Evolutionary conservation across 2,797 vertebrate genomes (phyloP), one percentile per base, ranked within the genome.

Genomic region (Enteromius fasciolatus): DNA sequence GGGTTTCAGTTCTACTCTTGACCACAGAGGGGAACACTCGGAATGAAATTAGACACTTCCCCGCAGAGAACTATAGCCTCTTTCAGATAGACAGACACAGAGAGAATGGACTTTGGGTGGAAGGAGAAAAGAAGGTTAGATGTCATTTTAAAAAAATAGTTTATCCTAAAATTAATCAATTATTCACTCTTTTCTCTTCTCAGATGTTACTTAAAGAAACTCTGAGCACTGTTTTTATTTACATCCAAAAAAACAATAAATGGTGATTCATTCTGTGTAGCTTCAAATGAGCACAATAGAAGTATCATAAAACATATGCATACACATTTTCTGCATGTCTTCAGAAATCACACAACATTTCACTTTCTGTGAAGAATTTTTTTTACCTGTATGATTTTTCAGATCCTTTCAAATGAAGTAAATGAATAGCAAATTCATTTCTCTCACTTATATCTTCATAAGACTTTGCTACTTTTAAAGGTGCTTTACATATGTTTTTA

Each of bases 1-100:
- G 70, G 50, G 69, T 75, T 85, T 85, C 66, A 86, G 46, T 76
- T 82, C 86, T 83, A 73, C 87, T 86, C 80, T 80, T 80, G 84
- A 84, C 84, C 84, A 80, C 77, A 48, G 44, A 83, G 59, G 83
- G 76, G 59, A 86, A 80, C 79, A 79, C 76, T 79, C 39, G 28
- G 76, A 84, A 80, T 85, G 63, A 69, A 82, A 81, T 80, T 79
- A 80, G 81, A 83, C 76, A 69, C 76, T 68, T 83, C 69, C 84
- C 54, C 50, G 59, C 59, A 59, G 80, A 69, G 50, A 50, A 48
- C 54, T 41, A 79, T 11, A 61, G 25, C 54, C n/a, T 66, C 46
- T 66, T 9, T 64, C 57, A 79, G 20, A 84, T 41, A 64, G 66
- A 52, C 17, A 44, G 79, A 54, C 11, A 61, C n/a, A 68, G 25